Conservation (phyloP, 1,140 invertebrate genomes). For the Tenebrio molitor region DNA sequence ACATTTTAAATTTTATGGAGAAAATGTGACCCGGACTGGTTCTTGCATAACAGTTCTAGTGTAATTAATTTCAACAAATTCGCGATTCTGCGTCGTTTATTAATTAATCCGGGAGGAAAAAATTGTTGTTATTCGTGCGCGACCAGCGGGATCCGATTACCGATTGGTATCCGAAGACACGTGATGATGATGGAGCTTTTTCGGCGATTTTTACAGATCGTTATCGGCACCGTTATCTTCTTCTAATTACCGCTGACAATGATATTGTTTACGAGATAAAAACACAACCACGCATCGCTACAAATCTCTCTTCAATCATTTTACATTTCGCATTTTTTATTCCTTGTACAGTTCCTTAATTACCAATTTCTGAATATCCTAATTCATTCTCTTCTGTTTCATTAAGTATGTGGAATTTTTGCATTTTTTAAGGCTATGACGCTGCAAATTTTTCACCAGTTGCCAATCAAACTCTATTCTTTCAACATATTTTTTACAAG, state of each 20-base stretch:
- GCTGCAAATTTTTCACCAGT: no score
- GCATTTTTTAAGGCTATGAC: no score
- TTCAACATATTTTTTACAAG: no score
- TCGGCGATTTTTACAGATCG: conserved; percentile 15
- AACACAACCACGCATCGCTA: no score
- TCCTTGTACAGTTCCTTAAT: no score
- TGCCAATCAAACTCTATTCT: no score
- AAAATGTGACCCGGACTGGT: conserved; percentile 5
- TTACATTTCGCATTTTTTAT: no score
- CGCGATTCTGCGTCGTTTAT: background rate
- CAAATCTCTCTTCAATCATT: no score
- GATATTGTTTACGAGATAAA: conserved; percentile 11
- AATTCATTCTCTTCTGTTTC: no score
- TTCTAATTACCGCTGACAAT: conserved; percentile 3
- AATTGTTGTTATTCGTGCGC: conserved; percentile 12
- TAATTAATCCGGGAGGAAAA: conserved; percentile 5
- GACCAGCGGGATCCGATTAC: conserved; percentile 15
- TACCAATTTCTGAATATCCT: no score
- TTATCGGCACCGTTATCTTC: conserved; percentile 7
- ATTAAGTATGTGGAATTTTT: no score
- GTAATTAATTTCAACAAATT: conserved; percentile 15
- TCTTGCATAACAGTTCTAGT: background rate
- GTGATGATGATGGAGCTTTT: conserved; percentile 20
- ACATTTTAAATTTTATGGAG: conserved; percentile 1
- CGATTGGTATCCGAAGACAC: conserved; percentile 14